Base-by-base conservation (phyloP, 37 sponge, comb jelly and placozoan genomes). In the Oopsacas minuta region DNA sequence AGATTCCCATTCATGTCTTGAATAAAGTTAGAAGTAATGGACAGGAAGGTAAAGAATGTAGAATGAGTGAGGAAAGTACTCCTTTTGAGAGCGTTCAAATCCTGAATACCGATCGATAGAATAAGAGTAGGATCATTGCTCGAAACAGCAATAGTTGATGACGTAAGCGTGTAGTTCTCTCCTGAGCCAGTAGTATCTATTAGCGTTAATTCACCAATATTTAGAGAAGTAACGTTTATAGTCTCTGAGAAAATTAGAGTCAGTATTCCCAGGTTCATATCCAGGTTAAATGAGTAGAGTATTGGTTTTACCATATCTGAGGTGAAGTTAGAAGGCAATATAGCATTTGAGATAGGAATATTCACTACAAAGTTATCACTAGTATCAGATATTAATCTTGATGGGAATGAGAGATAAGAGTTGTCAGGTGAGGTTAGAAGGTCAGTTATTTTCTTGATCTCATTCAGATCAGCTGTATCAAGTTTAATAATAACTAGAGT, bases 241-340 rank as follows among this genome's bases (percentile, higher is more conserved):
- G 95, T 88, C 69, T 95, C 95, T 0, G 87, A 86, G 83, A 95
- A 95, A 37, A 23, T 42, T 0, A 95, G 89, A 52, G 85, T 90
- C 32, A 95, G 81, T 46, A 81, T 37, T 37, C 89, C 95, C 37
- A 51, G 36, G 30, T 95, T 61, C 93, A 95, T 92, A 81, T 95
- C 91, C 15, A 95, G 81, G 28, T 69, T 83, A 39, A 93, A 95
- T 20, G 39, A n/a, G 7, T 84, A 38, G 0, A 92, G 82, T 10
- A 81, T 28, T 23, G 95, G 95, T 8, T 39, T 3, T 0, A 86
- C 91, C 1, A 35, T 38, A 61, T 95, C 95, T 7, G 38, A 36
- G 20, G 83, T 88, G 84, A 83, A 90, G 35, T 53, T 39, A 0
- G 39, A 25, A 0, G 81, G 89, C 35, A 61, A 37, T 5, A 36